Evolutionary conservation across 2,888 invertebrate species (phyloP).

Genomic region (Allophyes oxyacanthae): DNA sequence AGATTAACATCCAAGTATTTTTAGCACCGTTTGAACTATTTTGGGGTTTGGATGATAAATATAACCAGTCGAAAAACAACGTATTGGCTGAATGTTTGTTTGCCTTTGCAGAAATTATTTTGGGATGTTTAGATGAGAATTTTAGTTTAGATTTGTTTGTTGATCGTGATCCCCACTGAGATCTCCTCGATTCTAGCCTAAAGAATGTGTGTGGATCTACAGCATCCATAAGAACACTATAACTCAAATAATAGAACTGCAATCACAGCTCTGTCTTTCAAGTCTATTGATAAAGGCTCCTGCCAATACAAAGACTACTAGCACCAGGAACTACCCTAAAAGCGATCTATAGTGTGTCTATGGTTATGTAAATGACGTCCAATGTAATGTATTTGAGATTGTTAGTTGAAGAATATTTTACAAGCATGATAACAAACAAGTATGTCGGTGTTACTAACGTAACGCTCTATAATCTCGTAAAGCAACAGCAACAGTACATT

Average conservation of each 20-base stretch:
- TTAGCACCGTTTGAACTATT: conserved; percentile 52
- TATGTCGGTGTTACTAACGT: conserved; percentile 9
- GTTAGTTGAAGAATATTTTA: not conserved
- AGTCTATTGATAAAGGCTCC: no score
- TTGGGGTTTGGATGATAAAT: conserved; percentile 40
- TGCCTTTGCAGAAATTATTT: conserved; percentile 20
- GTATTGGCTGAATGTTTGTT: conserved; percentile 31
- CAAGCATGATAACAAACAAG: not conserved
- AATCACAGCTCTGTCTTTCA: no score
- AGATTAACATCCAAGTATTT: conserved; percentile 52
- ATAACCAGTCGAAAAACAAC: conserved; percentile 6
- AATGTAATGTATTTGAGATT: not conserved
- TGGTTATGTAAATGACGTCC: not conserved
- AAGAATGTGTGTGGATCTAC: no score
- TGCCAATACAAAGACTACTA: no score
- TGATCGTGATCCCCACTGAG: no score
- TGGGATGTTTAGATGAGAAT: not conserved
- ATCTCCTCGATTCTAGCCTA: no score
- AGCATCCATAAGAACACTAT: no score
- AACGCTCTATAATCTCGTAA: conserved; percentile 17
- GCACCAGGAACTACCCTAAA: no score
- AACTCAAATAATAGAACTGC: no score
- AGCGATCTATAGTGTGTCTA: no score
- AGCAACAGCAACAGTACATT: conserved; percentile 18
- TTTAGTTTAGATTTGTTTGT: no score